Evolutionary conservation across 2,888 invertebrate species (phyloP).

Genomic region (Leptopterna dolabrata): DNA sequence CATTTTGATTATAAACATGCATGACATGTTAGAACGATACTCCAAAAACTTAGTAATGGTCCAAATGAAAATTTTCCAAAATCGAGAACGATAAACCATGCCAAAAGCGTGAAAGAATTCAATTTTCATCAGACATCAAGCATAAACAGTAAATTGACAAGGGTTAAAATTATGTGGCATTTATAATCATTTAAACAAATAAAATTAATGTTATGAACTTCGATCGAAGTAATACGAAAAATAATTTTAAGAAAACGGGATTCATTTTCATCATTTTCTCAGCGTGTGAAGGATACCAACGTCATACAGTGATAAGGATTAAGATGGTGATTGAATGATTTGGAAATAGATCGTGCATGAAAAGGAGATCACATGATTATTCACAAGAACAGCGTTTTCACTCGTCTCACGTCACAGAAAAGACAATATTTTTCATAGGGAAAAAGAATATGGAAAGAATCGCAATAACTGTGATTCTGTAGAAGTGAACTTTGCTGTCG

Average conservation of each 20-base stretch:
- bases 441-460: background rate
- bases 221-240: conserved; percentile 1
- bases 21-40: conserved; percentile 2
- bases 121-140: conserved; percentile 45
- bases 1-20: conserved; percentile 13
- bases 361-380: conserved; percentile 40
- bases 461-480: background rate
- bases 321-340: conserved; percentile 43
- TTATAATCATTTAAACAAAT: conserved; percentile 14
- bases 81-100: conserved; percentile 50
- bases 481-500: background rate
- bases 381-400: conserved; percentile 47
- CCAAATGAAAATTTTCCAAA: background rate
- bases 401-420: conserved; percentile 53
- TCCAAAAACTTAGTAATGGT: background rate
- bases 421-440: background rate
- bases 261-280: conserved; percentile 23
- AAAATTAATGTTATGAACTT: conserved; percentile 17
- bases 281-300: conserved; percentile 55
- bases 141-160: conserved; percentile 24
- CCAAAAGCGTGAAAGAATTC: conserved; percentile 44
- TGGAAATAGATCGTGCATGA: conserved; percentile 50
- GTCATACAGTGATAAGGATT: conserved; percentile 47
- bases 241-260: background rate
- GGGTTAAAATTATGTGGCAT: background rate